These are phyloP conservation scores for Stigmatopora nigra DNA, from an alignment of 2,113 vertebrate genomes.

Conservation along the genomic window DNA sequence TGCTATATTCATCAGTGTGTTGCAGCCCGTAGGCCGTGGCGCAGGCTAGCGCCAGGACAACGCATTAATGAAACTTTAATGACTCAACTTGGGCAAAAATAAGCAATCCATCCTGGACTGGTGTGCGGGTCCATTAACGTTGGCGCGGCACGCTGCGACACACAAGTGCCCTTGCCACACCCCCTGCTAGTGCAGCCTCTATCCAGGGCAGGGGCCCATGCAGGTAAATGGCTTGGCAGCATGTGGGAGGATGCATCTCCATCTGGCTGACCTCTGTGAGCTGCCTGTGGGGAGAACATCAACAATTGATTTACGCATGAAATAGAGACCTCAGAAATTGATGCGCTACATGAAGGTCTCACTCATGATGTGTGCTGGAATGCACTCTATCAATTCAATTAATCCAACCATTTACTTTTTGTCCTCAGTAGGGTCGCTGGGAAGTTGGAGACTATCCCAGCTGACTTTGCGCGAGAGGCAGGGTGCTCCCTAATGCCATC, in stretches of 20 bases:
- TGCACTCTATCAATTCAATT: not conserved
- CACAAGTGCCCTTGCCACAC: conserved; percentile 61
- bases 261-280: conserved; percentile 45
- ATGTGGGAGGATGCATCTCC: conserved; percentile 23
- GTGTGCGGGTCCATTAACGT: conserved; percentile 96
- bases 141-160: conserved; percentile 77
- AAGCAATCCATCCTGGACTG: conserved; percentile 83
- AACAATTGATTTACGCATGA: conserved; percentile 48
- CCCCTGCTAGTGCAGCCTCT: conserved; percentile 48
- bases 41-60: conserved; percentile 77
- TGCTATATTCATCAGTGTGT: conserved; percentile 78
- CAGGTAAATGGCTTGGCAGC: conserved; percentile 52
- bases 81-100: conserved; percentile 96
- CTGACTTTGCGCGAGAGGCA: not conserved
- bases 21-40: conserved; percentile 68
- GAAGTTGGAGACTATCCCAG: not conserved
- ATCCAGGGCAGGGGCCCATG: conserved; percentile 46
- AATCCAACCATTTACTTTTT: not conserved
- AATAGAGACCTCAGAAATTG: conserved; percentile 24
- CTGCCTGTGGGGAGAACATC: conserved; percentile 41
- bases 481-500: not conserved
- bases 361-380: not conserved
- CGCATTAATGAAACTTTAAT: conserved; percentile 99
- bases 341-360: conserved; percentile 37
- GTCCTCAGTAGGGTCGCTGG: not conserved